Percentiles rank a stretch among this genome's conserved stretches.
Conservation (phyloP, 2,113 vertebrate species). For the Vulpes lagopus region DNA sequence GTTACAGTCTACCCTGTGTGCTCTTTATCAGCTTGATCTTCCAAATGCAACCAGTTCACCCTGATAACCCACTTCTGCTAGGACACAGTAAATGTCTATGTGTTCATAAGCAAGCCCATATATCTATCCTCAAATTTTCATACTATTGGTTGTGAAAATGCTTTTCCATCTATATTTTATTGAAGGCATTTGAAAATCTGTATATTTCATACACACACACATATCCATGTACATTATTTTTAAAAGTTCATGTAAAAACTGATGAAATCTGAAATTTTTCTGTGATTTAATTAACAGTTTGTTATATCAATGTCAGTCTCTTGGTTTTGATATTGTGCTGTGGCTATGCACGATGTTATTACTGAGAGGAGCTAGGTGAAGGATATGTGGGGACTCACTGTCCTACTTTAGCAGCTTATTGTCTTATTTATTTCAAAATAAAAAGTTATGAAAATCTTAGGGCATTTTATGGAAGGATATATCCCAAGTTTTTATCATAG, state of each 20-base stretch:
- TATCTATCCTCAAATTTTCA: neutral
- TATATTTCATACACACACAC: neutral
- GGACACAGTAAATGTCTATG: neutral
- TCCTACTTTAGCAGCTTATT: neutral
- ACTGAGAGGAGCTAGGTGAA: neutral
- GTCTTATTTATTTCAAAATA: neutral
- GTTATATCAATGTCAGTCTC: neutral
- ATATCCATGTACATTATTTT: neutral
- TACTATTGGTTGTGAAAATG: neutral
- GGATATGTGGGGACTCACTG: rapidly evolving
- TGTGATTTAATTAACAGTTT: neutral
- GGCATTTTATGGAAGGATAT: neutral
- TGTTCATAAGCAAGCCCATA: neutral
- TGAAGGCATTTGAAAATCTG: neutral
- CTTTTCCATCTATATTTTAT: neutral
- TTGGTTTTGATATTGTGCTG: neutral
- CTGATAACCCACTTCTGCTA: neutral
- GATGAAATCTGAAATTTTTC: neutral
- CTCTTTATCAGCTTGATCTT: neutral
- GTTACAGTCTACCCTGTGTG: no score
- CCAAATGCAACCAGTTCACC: rapidly evolving
- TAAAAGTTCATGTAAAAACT: neutral
- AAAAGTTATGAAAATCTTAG: neutral
- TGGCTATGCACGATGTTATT: neutral
- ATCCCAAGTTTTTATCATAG: neutral